Evolutionary conservation across 2,113 vertebrate genomes (phyloP), one percentile per base, ranked within the genome.

Genomic region (Bos indicus): DNA sequence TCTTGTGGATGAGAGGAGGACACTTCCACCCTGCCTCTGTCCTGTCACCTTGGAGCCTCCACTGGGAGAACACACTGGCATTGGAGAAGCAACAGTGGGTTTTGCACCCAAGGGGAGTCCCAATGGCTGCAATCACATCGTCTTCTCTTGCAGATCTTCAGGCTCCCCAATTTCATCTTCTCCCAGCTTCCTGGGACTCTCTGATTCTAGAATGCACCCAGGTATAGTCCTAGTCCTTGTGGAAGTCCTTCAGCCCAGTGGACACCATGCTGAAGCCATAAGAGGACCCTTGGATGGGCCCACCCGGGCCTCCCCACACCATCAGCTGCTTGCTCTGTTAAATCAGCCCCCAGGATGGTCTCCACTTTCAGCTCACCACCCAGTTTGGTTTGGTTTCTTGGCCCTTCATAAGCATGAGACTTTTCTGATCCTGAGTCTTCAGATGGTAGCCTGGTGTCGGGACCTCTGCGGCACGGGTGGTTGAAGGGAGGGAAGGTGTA

Each of bases 401-500:
- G 71, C 74, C 9, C 16, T n/a, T 25, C 3, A 0, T 90, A 64
- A 95, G 28, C 43, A 60, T 30, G 60, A 19, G n/a, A 54, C 64
- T 48, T 52, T 90, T 30, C 59, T 60, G 56, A 46, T 88, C 91
- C 80, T 30, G 48, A 51, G 40, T 83, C 90, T 90, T 56, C 46
- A 16, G 52, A 26, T 15, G 46, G 51, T 12, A 15, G 52, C 52
- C 57, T 81, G 64, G 57, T 81, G 4, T 36, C 36, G 84, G 84
- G 96, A 90, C 81, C 84, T 16, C 84, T 3, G 36, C 9, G 48
- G 84, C 83, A 94, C 48, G 78, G 95, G 88, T 52, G 7, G 91
- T 92, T 90, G 96, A 95, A 84, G 92, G 96, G 96, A 97, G 43
- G 15, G 90, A 97, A 92, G 94, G 90, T 97, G 56, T 97, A 98